These are phyloP conservation scores for Picathartes gymnocephalus DNA, from an alignment of 2,113 vertebrate species.

Conservation along the genomic window DNA sequence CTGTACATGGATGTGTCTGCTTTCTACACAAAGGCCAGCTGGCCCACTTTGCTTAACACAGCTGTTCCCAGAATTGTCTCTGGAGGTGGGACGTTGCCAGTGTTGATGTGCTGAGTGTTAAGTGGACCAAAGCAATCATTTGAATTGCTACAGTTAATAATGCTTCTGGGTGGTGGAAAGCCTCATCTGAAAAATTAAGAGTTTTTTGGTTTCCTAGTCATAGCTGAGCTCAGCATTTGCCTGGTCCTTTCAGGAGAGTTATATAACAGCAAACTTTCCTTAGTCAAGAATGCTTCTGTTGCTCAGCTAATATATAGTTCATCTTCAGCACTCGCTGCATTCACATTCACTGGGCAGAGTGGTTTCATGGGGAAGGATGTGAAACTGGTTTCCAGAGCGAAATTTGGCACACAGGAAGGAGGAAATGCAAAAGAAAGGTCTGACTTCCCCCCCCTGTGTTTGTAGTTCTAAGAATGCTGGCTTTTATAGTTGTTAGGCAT, in stretches of 20 bases:
- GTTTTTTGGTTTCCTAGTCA: not conserved
- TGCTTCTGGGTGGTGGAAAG: not conserved
- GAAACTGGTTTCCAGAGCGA: not conserved
- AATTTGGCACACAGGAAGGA: not conserved
- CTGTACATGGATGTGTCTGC: not conserved
- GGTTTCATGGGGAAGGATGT: not conserved
- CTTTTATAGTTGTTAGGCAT: not conserved
- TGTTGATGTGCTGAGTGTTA: not conserved
- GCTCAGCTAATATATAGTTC: not conserved
- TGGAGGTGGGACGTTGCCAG: not conserved
- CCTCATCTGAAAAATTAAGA: not conserved
- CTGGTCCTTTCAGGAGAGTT: not conserved
- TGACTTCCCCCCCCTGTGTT: not conserved
- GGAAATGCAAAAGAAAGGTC: not conserved
- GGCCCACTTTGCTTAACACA: not conserved
- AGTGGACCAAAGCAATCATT: not conserved
- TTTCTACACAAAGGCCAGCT: not conserved
- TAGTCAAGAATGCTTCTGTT: not conserved
- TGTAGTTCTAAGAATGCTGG: not conserved
- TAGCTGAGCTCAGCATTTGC: not conserved
- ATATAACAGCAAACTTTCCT: not conserved
- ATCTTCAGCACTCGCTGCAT: not conserved
- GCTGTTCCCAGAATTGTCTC: not conserved
- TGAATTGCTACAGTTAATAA: not conserved
- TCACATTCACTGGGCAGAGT: not conserved